These are phyloP conservation scores for Calliphora vicina DNA, from an alignment of 1,140 invertebrate genomes.

Conservation along the genomic window DNA sequence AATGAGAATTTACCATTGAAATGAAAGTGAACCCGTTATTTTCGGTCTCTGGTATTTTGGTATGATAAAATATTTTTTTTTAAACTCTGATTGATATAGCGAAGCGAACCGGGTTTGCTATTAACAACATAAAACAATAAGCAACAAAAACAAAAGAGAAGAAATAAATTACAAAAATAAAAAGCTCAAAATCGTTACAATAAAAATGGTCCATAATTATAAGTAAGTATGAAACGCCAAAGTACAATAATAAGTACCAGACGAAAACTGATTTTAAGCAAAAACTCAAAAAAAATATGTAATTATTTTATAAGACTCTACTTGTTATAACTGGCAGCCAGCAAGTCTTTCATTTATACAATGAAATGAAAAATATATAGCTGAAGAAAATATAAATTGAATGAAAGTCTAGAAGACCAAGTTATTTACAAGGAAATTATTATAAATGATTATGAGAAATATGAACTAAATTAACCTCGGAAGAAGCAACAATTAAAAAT, in stretches of 20 bases:
- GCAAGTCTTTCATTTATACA: not conserved
- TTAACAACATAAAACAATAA: too few relatives aligned
- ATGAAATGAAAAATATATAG: not conserved
- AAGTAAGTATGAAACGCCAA: not conserved
- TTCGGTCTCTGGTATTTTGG: too few relatives aligned
- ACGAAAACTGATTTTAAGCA: not conserved
- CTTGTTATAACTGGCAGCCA: not conserved
- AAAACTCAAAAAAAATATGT: not conserved
- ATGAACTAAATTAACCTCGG: not conserved
- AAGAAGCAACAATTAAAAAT: not conserved
- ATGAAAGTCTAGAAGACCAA: not conserved
- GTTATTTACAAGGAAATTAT: not conserved
- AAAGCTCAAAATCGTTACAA: not conserved
- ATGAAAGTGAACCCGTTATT: too few relatives aligned
- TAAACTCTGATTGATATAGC: too few relatives aligned
- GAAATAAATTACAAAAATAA: not conserved
- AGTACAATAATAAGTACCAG: not conserved
- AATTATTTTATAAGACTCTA: not conserved
- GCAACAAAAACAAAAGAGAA: not conserved
- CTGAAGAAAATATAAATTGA: not conserved
- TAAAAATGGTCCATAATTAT: not conserved
- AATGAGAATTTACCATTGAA: too few relatives aligned
- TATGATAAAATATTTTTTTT: too few relatives aligned
- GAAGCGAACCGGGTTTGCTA: too few relatives aligned
- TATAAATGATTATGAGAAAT: not conserved